Evolutionary conservation across 2,888 invertebrate species (phyloP).

Genomic region (Rotaria socialis): DNA sequence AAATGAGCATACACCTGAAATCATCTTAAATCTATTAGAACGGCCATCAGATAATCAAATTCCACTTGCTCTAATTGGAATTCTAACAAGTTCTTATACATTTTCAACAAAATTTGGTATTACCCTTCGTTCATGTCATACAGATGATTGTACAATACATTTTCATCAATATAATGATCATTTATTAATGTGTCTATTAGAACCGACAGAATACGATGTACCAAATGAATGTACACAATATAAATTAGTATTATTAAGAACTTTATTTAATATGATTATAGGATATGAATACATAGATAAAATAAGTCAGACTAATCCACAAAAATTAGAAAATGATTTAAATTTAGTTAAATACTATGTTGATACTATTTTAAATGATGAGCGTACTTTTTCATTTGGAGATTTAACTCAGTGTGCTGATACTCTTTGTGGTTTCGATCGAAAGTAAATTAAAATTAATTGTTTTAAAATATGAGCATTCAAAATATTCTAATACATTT

Average conservation of each 20-base stretch:
- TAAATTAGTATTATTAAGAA: conserved; percentile 18
- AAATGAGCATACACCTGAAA: background rate
- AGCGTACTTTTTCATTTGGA: background rate
- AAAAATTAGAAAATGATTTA: conserved; percentile 22
- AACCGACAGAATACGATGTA: conserved; percentile 6
- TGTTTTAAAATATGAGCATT: too few relatives aligned
- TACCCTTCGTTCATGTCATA: background rate
- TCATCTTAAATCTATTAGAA: background rate
- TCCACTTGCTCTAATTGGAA: background rate
- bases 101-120: background rate
- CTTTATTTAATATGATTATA: conserved; percentile 11
- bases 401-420: conserved; percentile 23
- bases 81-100: conserved; percentile 8
- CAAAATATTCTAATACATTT: too few relatives aligned
- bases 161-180: conserved; percentile 30
- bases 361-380: conserved; percentile 24
- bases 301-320: conserved; percentile 15
- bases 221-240: conserved; percentile 2
- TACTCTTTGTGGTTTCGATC: conserved; percentile 25
- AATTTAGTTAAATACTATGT: conserved; percentile 25
- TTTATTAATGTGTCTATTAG: conserved; percentile 32
- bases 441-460: background rate
- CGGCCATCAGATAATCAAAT: background rate
- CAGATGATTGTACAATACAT: conserved; percentile 33
- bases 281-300: conserved; percentile 19